Evolutionary conservation across 2,888 invertebrate genomes (phyloP).

Genomic region (Acronicta leporina): DNA sequence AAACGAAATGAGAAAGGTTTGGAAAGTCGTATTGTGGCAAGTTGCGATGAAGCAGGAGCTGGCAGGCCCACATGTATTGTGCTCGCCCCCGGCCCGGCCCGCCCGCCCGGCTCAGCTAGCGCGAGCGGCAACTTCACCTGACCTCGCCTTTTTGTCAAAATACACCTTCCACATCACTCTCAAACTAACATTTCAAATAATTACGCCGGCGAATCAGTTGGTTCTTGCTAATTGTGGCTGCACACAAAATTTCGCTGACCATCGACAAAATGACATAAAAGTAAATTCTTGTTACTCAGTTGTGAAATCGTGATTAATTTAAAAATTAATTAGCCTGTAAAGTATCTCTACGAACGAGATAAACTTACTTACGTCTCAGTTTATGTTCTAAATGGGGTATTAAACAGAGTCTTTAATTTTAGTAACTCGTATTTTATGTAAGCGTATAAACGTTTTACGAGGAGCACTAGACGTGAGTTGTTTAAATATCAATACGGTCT

Average conservation of each 20-base stretch:
- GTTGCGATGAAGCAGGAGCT: conserved; percentile 73
- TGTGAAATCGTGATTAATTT: conserved; percentile 30
- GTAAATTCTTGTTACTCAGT: conserved; percentile 26
- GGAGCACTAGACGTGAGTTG: conserved; percentile 75
- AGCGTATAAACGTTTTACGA: conserved; percentile 79
- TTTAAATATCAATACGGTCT: conserved; percentile 71
- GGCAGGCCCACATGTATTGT: conserved; percentile 62
- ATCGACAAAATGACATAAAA: neutral
- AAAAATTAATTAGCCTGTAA: conserved; percentile 54
- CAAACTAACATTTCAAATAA: conserved; percentile 15
- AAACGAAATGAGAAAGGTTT: conserved; percentile 88
- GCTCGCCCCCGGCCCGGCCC: conserved; percentile 20
- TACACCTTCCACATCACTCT: conserved; percentile 11
- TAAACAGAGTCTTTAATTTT: conserved; percentile 76
- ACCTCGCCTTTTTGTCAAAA: conserved; percentile 31
- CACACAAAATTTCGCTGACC: neutral
- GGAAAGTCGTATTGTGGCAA: conserved; percentile 83
- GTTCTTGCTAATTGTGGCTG: neutral
- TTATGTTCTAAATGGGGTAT: conserved; percentile 70
- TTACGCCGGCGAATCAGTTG: conserved; percentile 1
- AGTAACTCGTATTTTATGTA: conserved; percentile 75
- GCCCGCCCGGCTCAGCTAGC: conserved; percentile 12
- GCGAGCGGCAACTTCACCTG: conserved; percentile 22
- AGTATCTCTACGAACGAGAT: conserved; percentile 58
- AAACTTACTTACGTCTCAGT: conserved; percentile 67